These are phyloP conservation scores for Scaptomyza cyrtandrae DNA, from an alignment of 2,888 invertebrate species.

Conservation along the genomic window DNA sequence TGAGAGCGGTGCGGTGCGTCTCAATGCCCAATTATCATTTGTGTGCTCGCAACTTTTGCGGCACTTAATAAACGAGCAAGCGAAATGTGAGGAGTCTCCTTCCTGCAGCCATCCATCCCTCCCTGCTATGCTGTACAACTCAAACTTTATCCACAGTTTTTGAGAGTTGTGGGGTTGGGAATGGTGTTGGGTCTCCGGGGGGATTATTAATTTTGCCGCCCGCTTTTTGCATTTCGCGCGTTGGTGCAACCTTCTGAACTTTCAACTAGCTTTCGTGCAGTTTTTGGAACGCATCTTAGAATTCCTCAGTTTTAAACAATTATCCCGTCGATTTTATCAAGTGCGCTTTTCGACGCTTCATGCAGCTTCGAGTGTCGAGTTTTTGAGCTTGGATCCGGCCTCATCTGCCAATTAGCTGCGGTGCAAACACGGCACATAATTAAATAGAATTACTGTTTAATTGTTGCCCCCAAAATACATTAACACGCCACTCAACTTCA, in stretches of 20 bases:
- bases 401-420: constrained; percentile 63
- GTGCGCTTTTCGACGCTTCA: constrained; percentile 37
- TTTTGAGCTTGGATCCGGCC: constrained; percentile 1
- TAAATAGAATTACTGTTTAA: constrained; percentile 73
- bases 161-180: background rate
- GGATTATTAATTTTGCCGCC: constrained; percentile 72
- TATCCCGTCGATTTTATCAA: constrained; percentile 65
- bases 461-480: constrained; percentile 63
- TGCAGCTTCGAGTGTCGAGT: background rate
- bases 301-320: constrained; percentile 46
- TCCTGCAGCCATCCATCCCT: no score
- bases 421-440: constrained; percentile 60
- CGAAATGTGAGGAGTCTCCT: background rate
- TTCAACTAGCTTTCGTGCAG: constrained; percentile 56
- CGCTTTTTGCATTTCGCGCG: constrained; percentile 16
- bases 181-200: background rate
- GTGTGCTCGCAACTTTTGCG: constrained; percentile 68
- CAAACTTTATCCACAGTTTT: constrained; percentile 69
- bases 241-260: constrained; percentile 75
- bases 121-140: constrained; percentile 10
- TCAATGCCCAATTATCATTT: constrained; percentile 79
- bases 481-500: constrained; percentile 57
- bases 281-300: constrained; percentile 36
- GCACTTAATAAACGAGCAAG: constrained; percentile 71
- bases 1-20: constrained; percentile 33